Percentiles rank a stretch among this genome's conserved stretches.
phyloP scores from a whole-genome alignment of 2,888 invertebrate genomes.

The Rhingia rostrata region DNA sequence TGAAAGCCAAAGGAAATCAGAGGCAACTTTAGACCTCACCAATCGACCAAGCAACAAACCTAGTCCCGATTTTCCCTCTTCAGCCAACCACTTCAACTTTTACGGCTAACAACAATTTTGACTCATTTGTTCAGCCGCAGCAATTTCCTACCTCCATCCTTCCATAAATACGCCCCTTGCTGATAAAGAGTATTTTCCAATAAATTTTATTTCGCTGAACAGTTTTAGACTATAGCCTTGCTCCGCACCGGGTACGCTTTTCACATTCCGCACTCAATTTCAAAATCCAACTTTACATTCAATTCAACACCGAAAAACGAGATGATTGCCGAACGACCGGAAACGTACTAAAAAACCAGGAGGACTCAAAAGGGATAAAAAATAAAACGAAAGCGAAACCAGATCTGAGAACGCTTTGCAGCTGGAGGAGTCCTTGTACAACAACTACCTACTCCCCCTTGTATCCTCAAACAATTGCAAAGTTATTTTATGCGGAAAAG shows the following conservation, averaged over 20 bases:
- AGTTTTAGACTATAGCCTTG: slow-evolving; percentile 41
- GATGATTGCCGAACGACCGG: slow-evolving; percentile 54
- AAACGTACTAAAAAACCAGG: slow-evolving; percentile 33
- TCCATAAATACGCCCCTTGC: background rate
- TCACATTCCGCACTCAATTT: slow-evolving; percentile 49
- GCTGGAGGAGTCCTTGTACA: slow-evolving; percentile 56
- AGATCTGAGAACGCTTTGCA: slow-evolving; percentile 66
- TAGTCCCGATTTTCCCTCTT: background rate
- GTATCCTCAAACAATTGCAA: slow-evolving; percentile 66
- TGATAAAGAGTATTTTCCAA: slow-evolving; percentile 66
- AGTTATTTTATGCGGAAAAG: slow-evolving; percentile 65
- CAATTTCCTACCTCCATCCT: slow-evolving; percentile 2
- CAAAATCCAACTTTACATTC: slow-evolving; percentile 68
- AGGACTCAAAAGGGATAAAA: background rate
- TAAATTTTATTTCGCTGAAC: slow-evolving; percentile 68
- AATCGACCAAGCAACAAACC: background rate
- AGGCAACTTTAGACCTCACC: slow-evolving; percentile 25
- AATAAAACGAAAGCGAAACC: slow-evolving; percentile 33
- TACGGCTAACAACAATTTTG: slow-evolving; percentile 61
- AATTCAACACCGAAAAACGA: slow-evolving; percentile 67
- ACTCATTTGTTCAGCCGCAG: slow-evolving; percentile 58
- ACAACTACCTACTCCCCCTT: slow-evolving; percentile 11
- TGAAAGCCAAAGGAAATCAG: slow-evolving; percentile 27
- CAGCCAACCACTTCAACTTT: slow-evolving; percentile 43
- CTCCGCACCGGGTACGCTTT: background rate